Evolutionary conservation across 2,888 invertebrate species (phyloP).

Genomic region (Glyphotaelius pellucidus): DNA sequence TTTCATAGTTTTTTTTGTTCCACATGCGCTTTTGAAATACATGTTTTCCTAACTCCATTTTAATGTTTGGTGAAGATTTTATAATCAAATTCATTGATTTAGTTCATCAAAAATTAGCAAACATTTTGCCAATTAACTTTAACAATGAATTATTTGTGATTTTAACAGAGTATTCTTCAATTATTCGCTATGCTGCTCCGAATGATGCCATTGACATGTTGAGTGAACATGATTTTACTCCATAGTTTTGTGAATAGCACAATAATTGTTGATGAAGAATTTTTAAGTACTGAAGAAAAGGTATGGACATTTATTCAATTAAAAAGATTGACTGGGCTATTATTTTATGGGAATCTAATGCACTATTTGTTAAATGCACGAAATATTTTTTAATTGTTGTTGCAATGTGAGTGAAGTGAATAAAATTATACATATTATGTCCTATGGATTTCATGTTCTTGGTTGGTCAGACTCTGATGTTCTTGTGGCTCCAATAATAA

Average conservation of each 20-base stretch:
- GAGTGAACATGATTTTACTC: constrained; percentile 73
- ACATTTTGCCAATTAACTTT: background rate
- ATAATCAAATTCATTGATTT: background rate
- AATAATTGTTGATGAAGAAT: constrained; percentile 4
- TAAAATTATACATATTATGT: background rate
- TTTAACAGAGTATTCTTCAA: constrained; percentile 73
- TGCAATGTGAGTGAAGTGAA: background rate
- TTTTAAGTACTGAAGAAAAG: constrained; percentile 32
- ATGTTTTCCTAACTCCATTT: background rate
- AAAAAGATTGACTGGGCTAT: background rate
- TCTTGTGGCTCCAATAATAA: background rate
- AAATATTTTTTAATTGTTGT: background rate
- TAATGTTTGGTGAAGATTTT: background rate
- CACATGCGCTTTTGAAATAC: background rate
- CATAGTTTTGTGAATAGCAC: constrained; percentile 10
- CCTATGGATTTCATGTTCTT: background rate
- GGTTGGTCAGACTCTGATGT: background rate
- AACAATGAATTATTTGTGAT: constrained; percentile 68
- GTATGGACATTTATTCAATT: constrained; percentile 26
- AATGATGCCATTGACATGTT: constrained; percentile 83
- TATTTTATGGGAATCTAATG: background rate
- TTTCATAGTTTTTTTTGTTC: background rate
- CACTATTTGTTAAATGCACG: background rate
- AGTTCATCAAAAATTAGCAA: background rate
- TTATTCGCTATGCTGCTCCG: constrained; percentile 81